Base-by-base conservation (phyloP, 1,140 invertebrate species). In the Leucophenga varia region DNA sequence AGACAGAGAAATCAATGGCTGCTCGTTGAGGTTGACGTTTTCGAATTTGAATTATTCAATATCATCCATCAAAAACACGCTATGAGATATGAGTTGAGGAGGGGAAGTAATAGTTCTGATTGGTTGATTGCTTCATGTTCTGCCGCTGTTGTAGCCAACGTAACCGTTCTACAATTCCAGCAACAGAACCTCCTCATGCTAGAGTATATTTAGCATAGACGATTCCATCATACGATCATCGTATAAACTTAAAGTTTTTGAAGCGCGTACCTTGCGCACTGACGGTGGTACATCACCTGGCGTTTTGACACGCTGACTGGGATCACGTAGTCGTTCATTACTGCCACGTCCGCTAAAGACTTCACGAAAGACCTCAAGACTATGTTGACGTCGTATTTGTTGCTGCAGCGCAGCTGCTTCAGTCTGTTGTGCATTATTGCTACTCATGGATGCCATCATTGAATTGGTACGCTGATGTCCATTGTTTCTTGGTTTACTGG, bases 181-280 rank as follows among this genome's bases (percentile, higher is more conserved):
- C 56, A 75, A 56, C 72, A 75, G 68, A 59, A 75, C 73, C 50
- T 75, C 73, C 58, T 75, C 73, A 71, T 75, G 73, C 72, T 75
- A 75, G 59, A 75, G 71, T 35, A 64, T 72, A 25, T 75, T 75
- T 13, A 65, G 72, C 22, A 78, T 60, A 14, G 79, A 79, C 35
- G 79, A 79, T 47, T 79, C 79, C 90, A 93, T 93, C 78, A 93
- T 89, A 21, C 90, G 78, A 63, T 93, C 91, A 61, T 93, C 90
- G 64, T 92, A 93, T 3, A 93, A 73, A 12, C 90, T 92, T 55
- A 93, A 83, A 47, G 90, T 80, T 61, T 83, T 78, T 51, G 64
- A 61, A 36, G 78, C 74, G 25, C 87, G 77, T 12, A 85, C 82
- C 54, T 83, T 81, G 9, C 87, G 59, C 2, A 88, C 84, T 0